phyloP scores from a whole-genome alignment of 1,140 invertebrate genomes.

The Drosophila simulans region DNA sequence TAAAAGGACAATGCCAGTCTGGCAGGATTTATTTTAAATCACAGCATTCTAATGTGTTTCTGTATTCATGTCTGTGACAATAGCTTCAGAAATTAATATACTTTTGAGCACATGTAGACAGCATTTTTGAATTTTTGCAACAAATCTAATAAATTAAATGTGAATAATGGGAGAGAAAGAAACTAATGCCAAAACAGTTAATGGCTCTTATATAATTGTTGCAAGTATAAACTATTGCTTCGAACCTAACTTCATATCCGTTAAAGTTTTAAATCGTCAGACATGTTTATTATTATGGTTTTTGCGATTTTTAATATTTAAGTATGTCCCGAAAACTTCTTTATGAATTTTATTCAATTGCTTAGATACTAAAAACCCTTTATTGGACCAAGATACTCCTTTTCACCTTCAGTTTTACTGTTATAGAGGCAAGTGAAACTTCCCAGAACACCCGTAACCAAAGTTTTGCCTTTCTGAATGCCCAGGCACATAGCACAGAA shows the following conservation, averaged over 20 bases:
- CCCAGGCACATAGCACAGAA: slow-evolving; percentile 38
- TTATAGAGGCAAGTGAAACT: slow-evolving; percentile 29
- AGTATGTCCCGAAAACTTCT: not conserved
- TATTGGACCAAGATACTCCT: slow-evolving; percentile 1
- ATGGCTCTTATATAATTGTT: too few species aligned
- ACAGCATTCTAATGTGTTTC: rapidly evolving
- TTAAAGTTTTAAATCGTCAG: not conserved
- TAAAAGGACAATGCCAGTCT: not conserved
- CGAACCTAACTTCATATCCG: not conserved
- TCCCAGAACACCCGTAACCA: slow-evolving; percentile 27
- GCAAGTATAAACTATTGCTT: too few species aligned
- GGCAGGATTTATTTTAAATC: not conserved
- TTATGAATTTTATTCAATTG: not conserved
- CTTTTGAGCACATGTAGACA: not conserved
- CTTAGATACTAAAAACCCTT: slow-evolving; percentile 3
- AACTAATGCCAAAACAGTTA: too few species aligned
- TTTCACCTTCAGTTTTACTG: slow-evolving; percentile 40
- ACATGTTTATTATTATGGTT: not conserved
- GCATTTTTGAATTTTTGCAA: not conserved
- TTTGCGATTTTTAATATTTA: not conserved
- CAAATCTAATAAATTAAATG: too few species aligned
- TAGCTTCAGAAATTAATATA: not conserved
- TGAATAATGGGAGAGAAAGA: too few species aligned
- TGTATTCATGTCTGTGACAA: too few species aligned
- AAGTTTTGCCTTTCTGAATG: slow-evolving; percentile 28